Conservation (phyloP, 2,797 vertebrate genomes). For the Hydrophis major region DNA sequence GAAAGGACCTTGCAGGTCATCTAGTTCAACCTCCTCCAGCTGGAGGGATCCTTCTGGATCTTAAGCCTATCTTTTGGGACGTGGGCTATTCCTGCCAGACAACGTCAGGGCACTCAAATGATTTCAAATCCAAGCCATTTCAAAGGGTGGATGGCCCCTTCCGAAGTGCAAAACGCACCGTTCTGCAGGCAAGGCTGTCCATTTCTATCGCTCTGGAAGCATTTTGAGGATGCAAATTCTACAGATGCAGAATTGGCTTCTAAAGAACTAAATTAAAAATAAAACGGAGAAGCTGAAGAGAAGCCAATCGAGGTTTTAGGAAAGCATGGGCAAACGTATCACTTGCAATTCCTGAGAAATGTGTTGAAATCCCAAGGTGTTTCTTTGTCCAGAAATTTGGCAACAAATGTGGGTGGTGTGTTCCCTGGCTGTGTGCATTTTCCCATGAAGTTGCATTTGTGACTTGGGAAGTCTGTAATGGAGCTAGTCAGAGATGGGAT, state of each 20-base stretch:
- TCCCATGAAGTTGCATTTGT: neutral
- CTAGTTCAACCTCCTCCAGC: no score
- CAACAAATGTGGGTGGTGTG: neutral
- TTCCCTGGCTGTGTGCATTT: neutral
- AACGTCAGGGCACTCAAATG: neutral
- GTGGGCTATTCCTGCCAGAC: neutral
- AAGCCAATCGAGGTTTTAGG: neutral
- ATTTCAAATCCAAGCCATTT: neutral
- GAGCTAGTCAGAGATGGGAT: no score
- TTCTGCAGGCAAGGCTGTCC: neutral
- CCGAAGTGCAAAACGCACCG: neutral
- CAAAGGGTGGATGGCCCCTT: neutral
- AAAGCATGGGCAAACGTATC: neutral
- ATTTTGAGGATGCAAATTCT: neutral
- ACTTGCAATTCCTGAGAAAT: neutral
- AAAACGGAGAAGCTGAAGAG: neutral
- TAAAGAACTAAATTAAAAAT: no score
- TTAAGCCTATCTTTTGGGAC: neutral
- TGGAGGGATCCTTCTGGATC: no score
- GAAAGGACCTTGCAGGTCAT: no score
- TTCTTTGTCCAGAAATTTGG: neutral
- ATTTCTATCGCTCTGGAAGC: neutral
- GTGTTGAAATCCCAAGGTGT: neutral
- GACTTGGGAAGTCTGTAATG: neutral
- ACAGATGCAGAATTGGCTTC: no score